Evolutionary conservation across 2,113 vertebrate genomes (phyloP).

Genomic region (Poecilia latipinna): DNA sequence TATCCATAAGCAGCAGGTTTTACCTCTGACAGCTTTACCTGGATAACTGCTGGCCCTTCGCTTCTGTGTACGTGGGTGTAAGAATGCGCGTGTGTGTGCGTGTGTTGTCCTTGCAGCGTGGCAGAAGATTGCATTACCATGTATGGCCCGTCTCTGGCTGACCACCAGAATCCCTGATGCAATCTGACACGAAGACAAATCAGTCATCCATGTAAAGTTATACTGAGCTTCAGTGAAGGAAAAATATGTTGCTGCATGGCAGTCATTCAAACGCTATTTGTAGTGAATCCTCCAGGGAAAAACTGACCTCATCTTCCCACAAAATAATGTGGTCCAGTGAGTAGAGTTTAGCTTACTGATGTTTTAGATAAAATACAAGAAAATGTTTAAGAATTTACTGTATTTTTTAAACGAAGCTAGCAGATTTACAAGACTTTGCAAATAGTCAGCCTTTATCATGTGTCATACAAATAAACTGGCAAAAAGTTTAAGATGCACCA

Average conservation of each 20-base stretch:
- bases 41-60: slow-evolving; percentile 9
- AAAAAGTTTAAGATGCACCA: no score
- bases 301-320: no score
- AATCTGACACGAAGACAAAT: slow-evolving; percentile 41
- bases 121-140: slow-evolving; percentile 52
- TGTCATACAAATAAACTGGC: no score
- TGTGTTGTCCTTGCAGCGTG: slow-evolving; percentile 20
- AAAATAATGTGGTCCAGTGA: no score
- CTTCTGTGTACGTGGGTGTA: neutral
- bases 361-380: no score
- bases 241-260: slow-evolving; percentile 28
- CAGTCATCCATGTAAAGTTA: slow-evolving; percentile 47
- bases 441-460: no score
- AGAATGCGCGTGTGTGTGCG: neutral
- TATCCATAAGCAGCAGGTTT: slow-evolving; percentile 7
- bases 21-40: slow-evolving; percentile 12
- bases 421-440: no score
- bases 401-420: no score
- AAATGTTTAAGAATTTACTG: no score
- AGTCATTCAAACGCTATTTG: slow-evolving; percentile 31
- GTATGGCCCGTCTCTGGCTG: slow-evolving; percentile 35
- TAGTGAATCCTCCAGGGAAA: slow-evolving; percentile 7
- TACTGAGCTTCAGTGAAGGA: slow-evolving; percentile 20
- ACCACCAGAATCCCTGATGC: slow-evolving; percentile 45
- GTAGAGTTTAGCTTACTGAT: no score